phyloP scores from a whole-genome alignment of 2,888 invertebrate genomes.

The Deilephila elpenor region DNA sequence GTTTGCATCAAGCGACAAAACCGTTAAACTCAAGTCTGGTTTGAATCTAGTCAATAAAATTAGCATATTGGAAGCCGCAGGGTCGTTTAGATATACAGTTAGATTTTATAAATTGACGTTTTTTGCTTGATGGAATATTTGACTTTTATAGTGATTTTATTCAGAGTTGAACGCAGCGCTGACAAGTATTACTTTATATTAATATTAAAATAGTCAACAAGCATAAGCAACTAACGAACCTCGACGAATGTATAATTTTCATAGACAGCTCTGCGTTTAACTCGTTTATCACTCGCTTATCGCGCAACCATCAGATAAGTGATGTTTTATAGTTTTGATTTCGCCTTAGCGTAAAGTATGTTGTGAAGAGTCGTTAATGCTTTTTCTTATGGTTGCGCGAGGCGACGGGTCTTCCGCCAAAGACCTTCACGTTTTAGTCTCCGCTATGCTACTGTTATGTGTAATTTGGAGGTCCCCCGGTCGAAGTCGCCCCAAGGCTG shows the following conservation, averaged over 20 bases:
- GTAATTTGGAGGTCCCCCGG: constrained; percentile 84
- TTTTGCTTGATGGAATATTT: constrained; percentile 23
- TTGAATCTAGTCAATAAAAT: constrained; percentile 19
- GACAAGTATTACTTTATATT: constrained; percentile 16
- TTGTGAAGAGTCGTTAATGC: constrained; percentile 25
- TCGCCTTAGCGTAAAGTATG: constrained; percentile 27
- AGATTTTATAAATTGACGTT: constrained; percentile 2
- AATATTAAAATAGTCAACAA: not conserved
- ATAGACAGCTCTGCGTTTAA: constrained; percentile 46
- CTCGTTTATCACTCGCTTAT: constrained; percentile 48
- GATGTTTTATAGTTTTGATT: constrained; percentile 30
- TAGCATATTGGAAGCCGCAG: constrained; percentile 8
- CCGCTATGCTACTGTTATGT: constrained; percentile 80
- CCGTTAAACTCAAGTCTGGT: constrained; percentile 7
- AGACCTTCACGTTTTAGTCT: constrained; percentile 73
- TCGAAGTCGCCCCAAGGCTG: constrained; percentile 70
- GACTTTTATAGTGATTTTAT: constrained; percentile 13
- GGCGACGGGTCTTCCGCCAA: constrained; percentile 55
- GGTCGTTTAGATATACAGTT: constrained; percentile 12
- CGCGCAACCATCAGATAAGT: constrained; percentile 51
- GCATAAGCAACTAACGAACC: constrained; percentile 7
- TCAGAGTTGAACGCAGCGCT: constrained; percentile 13
- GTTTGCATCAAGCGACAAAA: constrained; percentile 17
- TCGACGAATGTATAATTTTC: constrained; percentile 31
- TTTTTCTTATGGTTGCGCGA: constrained; percentile 61